Base-by-base conservation (phyloP, 2,797 vertebrate genomes). In the Lutjanus argentimaculatus region DNA sequence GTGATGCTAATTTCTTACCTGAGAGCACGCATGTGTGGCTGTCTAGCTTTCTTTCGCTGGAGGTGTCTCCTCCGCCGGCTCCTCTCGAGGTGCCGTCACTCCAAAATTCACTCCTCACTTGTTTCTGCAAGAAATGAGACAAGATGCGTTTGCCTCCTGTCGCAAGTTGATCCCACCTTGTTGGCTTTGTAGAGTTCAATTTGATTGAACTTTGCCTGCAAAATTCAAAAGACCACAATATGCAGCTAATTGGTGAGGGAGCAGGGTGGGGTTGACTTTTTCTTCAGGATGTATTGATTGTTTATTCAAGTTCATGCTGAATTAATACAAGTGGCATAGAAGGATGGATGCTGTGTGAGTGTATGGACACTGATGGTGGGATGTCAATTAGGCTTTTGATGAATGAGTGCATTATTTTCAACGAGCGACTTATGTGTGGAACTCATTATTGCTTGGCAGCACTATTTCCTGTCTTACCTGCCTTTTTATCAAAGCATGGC, bases 231-330 rank as follows among this genome's bases (percentile, higher is more conserved):
- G 49, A 69, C 22, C 75, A 40, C 61, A 75, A 67, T 64, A 62
- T 76, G 8, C 19, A 40, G 76, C 30, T 81, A 79, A 88, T 89
- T 88, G 85, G 53, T 8, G 14, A 43, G 49, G 46, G 22, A 40
- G 25, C 12, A 36, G 52, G 11, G 43, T 8, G 67, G 13, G 51
- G 17, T 68, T 70, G 77, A 86, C 83, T 86, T 92, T 88, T 88
- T 51, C 77, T 77, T 80, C 77, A 80, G 70, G 69, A 82, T 30
- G 59, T 84, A 90, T 90, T 65, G 89, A 91, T 91, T 58, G 51
- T 80, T 89, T 85, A 15, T 80, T 52, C 58, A 82, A 77, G 67
- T 83, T 88, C 46, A 82, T 11, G 7, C 49, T 78, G 85, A 89
- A 89, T 85, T 79, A 80, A 88, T 79, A 72, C 55, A 71, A 78